A percentile compares a stretch with the other conserved stretches of the same genome.
phyloP scores from a whole-genome alignment of 2,797 vertebrate species.

The Toxotes lorentzi region DNA sequence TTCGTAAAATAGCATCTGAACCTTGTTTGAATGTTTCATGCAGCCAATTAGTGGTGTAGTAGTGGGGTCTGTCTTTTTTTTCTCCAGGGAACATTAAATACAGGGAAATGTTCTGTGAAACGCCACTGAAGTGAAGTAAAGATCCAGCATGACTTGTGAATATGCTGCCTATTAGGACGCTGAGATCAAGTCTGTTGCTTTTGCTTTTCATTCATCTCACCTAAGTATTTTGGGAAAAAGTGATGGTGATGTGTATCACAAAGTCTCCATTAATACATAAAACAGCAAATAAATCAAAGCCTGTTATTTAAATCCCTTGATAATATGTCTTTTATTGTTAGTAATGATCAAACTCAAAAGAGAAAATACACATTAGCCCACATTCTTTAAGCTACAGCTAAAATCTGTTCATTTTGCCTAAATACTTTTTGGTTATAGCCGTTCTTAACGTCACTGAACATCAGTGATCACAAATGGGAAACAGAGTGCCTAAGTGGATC shows the following conservation, averaged over 20 bases:
- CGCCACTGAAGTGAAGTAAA: conserved; percentile 37
- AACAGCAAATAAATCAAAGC: neutral
- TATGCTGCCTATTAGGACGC: conserved; percentile 42
- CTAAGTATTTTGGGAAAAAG: neutral
- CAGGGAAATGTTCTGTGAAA: conserved; percentile 56
- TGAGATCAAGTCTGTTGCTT: conserved; percentile 34
- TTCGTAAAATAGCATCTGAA: conserved; percentile 47
- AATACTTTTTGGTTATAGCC: too few relatives aligned
- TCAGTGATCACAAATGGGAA: conserved; percentile 29
- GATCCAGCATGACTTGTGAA: conserved; percentile 33
- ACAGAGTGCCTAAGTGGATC: conserved; percentile 57
- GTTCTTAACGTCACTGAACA: neutral
- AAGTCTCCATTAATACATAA: neutral
- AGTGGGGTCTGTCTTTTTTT: conserved; percentile 37
- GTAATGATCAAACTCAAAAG: neutral
- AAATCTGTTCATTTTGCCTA: neutral
- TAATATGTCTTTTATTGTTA: neutral
- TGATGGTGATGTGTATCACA: neutral
- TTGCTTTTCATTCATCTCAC: conserved; percentile 36
- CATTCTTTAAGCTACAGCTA: neutral
- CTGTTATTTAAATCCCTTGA: neutral
- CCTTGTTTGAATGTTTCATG: conserved; percentile 67
- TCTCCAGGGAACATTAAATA: conserved; percentile 55
- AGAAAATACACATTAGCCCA: neutral
- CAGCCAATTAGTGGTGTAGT: conserved; percentile 70